Evolutionary conservation across 2,113 vertebrate species (phyloP), one percentile per base, ranked within the genome.

Genomic region (Prietella phreatophila): DNA sequence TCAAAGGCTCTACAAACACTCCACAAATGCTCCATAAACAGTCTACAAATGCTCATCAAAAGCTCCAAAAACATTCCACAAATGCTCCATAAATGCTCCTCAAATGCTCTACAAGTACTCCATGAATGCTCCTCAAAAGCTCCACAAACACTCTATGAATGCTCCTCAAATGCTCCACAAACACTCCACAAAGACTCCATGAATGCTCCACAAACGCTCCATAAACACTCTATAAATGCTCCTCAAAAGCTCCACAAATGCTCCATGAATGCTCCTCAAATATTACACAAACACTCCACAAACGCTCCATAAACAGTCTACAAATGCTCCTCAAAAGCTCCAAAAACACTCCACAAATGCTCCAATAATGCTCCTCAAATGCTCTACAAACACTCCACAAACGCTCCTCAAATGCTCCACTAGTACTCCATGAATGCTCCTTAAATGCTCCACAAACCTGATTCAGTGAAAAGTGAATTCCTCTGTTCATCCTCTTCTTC

Each of bases 281-380:
- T 0, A 0, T 22, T 61, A 1, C 7, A 61, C 8, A 27, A 2
- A 61, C 25, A 0, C 22, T 5, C 1, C 60, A 27, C 60, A 27
- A 27, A 61, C 2, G 22, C 22, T 61, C 25, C 60, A 67, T 0
- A 30, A 67, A 65, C 8, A 7, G 27, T 67, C 27, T 11, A 30
- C 14, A 5, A 67, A 67, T 5, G n/a, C 61, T 27, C 25, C 25
- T 27, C 10, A 4, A 27, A 63, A 2, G n/a, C 63, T 30, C 13
- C n/a, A 30, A 3, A 5, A 5, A 50, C 9, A 11, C 63, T 67
- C 27, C 27, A 30, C 14, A 5, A 67, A 67, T 5, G n/a, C 63
- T 67, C 27, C n/a, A n/a, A n/a, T n/a, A n/a, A n/a, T n/a, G n/a
- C 61, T 27, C 25, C 25, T 27, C 10, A 4, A 27, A 63, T 19